A percentile compares a stretch with the other conserved stretches of the same genome.
Evolutionary conservation across 2,888 invertebrate genomes (phyloP).

Genomic region (Acanthosepion pharaonis): DNA sequence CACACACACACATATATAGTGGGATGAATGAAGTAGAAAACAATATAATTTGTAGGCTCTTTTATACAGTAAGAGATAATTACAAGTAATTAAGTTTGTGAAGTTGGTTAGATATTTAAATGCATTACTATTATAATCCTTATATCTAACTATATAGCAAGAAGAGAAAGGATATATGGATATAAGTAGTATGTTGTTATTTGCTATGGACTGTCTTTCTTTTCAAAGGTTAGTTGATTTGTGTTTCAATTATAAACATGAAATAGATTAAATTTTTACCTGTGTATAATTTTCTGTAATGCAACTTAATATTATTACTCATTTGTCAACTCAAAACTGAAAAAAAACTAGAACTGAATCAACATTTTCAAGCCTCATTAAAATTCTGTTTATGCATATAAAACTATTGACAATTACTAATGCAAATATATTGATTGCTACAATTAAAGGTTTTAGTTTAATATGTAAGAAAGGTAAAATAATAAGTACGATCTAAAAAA

Average conservation of each 20-base stretch:
- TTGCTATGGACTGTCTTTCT: too few species aligned
- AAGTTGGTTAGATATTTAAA: too few species aligned
- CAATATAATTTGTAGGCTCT: neutral
- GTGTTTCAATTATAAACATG: too few species aligned
- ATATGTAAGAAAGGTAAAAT: neutral
- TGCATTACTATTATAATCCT: too few species aligned
- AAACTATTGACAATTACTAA: constrained; percentile 5
- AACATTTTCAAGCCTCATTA: neutral
- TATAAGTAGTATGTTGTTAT: too few species aligned
- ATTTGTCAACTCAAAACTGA: neutral
- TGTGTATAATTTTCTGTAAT: too few species aligned
- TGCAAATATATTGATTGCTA: constrained; percentile 33
- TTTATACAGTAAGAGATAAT: neutral
- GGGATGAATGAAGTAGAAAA: neutral
- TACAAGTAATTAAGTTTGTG: neutral
- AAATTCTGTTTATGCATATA: neutral
- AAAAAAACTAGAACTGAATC: neutral
- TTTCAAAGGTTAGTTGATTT: too few species aligned
- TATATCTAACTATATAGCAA: too few species aligned
- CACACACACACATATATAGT: too few species aligned
- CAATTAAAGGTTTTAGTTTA: neutral
- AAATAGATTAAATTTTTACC: too few species aligned
- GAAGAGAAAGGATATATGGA: too few species aligned
- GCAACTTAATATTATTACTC: neutral
- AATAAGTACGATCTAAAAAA: neutral